Conservation (phyloP, 2,888 invertebrate genomes). For the Graphium colonna region DNA sequence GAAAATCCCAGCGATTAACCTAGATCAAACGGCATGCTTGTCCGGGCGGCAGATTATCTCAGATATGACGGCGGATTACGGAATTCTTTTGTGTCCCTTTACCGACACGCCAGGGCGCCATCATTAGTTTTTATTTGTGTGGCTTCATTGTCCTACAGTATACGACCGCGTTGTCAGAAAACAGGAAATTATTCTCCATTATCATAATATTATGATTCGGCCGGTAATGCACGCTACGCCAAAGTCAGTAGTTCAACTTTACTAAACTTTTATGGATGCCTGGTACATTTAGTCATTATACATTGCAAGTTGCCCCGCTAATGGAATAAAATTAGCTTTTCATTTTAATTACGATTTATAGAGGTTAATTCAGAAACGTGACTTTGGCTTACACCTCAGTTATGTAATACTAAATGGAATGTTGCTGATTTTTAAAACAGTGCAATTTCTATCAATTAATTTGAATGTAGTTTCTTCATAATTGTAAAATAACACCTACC, state of each 20-base stretch:
- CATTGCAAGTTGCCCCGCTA: conserved; percentile 17
- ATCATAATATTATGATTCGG: conserved; percentile 30
- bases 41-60: conserved; percentile 32
- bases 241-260: conserved; percentile 14
- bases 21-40: conserved; percentile 31
- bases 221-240: conserved; percentile 19
- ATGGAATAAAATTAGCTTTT: conserved; percentile 21
- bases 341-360: conserved; percentile 10
- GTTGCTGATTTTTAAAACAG: neutral
- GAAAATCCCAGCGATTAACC: conserved; percentile 34
- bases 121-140: conserved; percentile 38
- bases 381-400: conserved; percentile 2
- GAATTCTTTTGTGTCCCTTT: conserved; percentile 37
- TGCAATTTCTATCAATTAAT: neutral
- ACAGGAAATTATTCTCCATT: conserved; percentile 37
- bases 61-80: conserved; percentile 35
- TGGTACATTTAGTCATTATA: conserved; percentile 13
- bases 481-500: no score
- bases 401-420: conserved; percentile 3
- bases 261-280: conserved; percentile 17
- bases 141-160: conserved; percentile 33
- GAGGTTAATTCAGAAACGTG: conserved; percentile 10
- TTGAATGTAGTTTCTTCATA: no score
- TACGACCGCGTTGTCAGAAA: conserved; percentile 30
- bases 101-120: conserved; percentile 27